These are phyloP conservation scores for Chromoteleia sp. DNA, from an alignment of 2,888 invertebrate genomes.

Conservation along the genomic window DNA sequence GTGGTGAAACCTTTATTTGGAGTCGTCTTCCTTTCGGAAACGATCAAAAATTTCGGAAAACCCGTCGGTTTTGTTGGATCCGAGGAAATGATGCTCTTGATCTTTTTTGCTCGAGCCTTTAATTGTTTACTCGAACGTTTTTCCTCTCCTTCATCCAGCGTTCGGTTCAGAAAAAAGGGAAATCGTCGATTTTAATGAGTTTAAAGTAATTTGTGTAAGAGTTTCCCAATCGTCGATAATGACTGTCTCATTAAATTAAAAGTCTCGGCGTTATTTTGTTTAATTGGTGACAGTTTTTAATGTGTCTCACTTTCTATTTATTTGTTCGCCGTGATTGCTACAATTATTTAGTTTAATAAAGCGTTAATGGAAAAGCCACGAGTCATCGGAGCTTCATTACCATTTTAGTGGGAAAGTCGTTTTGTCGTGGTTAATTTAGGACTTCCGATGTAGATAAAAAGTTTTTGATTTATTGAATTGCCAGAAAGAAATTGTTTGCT, in stretches of 20 bases:
- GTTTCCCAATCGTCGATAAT: slow-evolving; percentile 28
- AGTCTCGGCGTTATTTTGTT: slow-evolving; percentile 27
- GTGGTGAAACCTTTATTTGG: no score
- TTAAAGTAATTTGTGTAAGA: slow-evolving; percentile 11
- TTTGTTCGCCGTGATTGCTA: slow-evolving; percentile 35
- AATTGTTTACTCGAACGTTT: not conserved
- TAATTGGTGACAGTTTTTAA: slow-evolving; percentile 47
- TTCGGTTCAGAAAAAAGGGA: not conserved
- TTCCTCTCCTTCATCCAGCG: not conserved
- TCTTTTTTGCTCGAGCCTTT: no score
- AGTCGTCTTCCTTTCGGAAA: no score
- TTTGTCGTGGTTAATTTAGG: slow-evolving; percentile 45
- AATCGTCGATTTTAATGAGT: not conserved
- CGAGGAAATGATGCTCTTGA: no score
- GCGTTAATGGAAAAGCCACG: slow-evolving; percentile 51
- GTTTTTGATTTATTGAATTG: slow-evolving; percentile 22
- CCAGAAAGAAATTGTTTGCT: slow-evolving; percentile 1
- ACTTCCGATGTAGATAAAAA: slow-evolving; percentile 32
- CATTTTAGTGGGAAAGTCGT: slow-evolving; percentile 45
- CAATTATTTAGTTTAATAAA: slow-evolving; percentile 60
- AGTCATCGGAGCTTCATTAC: slow-evolving; percentile 44
- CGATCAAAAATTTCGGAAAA: no score
- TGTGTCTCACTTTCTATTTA: slow-evolving; percentile 48
- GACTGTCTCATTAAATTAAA: slow-evolving; percentile 48
- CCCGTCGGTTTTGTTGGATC: no score